phyloP scores from a whole-genome alignment of 2,113 vertebrate genomes.

The Orthonyx spaldingii region DNA sequence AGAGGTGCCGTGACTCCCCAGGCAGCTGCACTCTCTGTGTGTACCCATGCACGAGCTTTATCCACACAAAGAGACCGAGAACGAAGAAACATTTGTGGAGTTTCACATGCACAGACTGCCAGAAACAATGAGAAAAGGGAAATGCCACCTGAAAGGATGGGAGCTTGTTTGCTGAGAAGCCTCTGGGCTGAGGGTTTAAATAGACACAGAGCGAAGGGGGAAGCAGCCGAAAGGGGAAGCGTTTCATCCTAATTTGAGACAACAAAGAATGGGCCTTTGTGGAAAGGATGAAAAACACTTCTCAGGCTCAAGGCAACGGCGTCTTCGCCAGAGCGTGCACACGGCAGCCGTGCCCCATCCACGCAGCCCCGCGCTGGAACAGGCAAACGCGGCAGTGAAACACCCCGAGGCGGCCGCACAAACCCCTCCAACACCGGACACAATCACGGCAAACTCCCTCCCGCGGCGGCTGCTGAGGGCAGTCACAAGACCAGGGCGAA shows the following conservation, averaged over 20 bases:
- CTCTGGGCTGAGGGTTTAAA: slow-evolving; percentile 23
- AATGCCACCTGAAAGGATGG: slow-evolving; percentile 64
- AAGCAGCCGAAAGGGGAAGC: slow-evolving; percentile 45
- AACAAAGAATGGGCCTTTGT: slow-evolving; percentile 34
- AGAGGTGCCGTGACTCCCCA: neutral
- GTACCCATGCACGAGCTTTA: neutral
- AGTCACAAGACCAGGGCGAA: neutral
- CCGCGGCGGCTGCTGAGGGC: neutral
- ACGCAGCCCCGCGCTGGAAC: accelerated
- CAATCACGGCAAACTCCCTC: neutral
- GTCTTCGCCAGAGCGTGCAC: neutral
- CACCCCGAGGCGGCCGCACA: neutral
- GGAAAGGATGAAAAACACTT: neutral
- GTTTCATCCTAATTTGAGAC: slow-evolving; percentile 7
- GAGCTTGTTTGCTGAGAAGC: slow-evolving; percentile 34
- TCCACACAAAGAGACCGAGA: neutral
- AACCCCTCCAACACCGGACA: accelerated
- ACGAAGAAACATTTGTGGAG: neutral
- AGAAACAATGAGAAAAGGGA: slow-evolving; percentile 66
- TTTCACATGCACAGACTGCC: slow-evolving; percentile 15
- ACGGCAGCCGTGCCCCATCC: neutral
- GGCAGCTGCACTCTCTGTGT: accelerated
- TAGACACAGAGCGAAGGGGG: neutral
- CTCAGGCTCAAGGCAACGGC: neutral
- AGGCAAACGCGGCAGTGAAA: accelerated